Percentiles rank a stretch among this genome's conserved stretches.
Conservation (phyloP, 2,888 invertebrate genomes). For the Yponomeuta evonymella region DNA sequence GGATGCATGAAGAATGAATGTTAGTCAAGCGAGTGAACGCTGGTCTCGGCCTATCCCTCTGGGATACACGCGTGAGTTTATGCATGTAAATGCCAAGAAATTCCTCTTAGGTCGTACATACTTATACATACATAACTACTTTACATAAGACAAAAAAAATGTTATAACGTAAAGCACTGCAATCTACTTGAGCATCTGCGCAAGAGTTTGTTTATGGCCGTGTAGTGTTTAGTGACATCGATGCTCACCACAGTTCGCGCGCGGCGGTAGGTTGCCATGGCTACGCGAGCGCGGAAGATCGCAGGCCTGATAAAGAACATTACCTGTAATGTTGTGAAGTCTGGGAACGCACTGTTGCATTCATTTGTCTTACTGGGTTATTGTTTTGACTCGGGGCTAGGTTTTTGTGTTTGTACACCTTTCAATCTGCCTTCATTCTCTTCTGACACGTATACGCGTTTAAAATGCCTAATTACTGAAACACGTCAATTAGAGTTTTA, state of each 20-base stretch:
- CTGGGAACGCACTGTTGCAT: background rate
- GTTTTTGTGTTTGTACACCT: background rate
- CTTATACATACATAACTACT: too few species aligned
- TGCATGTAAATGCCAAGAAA: too few species aligned
- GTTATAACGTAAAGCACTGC: background rate
- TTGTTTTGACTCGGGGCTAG: background rate
- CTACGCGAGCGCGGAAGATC: background rate
- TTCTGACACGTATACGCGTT: too few species aligned
- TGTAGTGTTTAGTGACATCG: slow-evolving; percentile 13
- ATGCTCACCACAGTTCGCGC: slow-evolving; percentile 15
- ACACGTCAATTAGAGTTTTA: too few species aligned
- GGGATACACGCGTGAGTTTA: too few species aligned
- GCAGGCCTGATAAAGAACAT: slow-evolving; percentile 4
- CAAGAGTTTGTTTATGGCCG: background rate
- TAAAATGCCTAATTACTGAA: too few species aligned
- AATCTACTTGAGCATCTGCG: background rate
- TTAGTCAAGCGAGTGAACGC: too few species aligned
- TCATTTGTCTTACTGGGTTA: background rate
- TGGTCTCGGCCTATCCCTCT: too few species aligned
- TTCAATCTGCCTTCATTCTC: too few species aligned
- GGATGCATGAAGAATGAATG: too few species aligned
- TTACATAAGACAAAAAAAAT: too few species aligned
- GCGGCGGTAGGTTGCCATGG: slow-evolving; percentile 8
- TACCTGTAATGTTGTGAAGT: slow-evolving; percentile 6
- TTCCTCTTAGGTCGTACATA: too few species aligned